These are phyloP conservation scores for Echeneis naucrates DNA, from an alignment of 2,797 vertebrate genomes.

Conservation along the genomic window DNA sequence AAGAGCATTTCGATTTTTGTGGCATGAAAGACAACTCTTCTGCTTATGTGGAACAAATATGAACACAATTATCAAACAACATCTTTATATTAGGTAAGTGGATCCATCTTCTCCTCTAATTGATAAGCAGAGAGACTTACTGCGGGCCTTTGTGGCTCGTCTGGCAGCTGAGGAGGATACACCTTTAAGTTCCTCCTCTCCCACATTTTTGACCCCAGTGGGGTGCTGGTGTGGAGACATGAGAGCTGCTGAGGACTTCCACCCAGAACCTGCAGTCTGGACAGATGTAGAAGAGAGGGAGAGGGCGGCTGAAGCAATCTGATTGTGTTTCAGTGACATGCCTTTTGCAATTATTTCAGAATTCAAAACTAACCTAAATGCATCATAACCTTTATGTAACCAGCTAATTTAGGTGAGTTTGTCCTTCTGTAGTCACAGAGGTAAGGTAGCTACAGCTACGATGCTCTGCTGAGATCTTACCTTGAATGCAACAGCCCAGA, in stretches of 20 bases:
- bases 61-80: background rate
- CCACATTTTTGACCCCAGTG: constrained; percentile 85
- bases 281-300: background rate
- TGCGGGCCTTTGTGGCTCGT: constrained; percentile 90
- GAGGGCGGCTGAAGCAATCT: fast-evolving
- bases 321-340: background rate
- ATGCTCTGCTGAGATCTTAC: constrained; percentile 57
- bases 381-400: background rate
- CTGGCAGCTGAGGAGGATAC: constrained; percentile 90
- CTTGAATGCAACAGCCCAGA: constrained; percentile 62
- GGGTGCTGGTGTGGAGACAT: constrained; percentile 85
- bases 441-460: background rate
- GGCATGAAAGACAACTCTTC: background rate
- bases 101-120: background rate
- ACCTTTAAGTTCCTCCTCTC: constrained; percentile 89
- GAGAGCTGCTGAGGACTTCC: constrained; percentile 70
- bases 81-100: background rate
- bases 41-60: background rate
- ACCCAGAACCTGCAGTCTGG: constrained; percentile 57
- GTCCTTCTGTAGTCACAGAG: constrained; percentile 33
- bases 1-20: background rate
- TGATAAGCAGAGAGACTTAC: constrained; percentile 82
- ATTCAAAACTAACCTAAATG: too few relatives aligned
- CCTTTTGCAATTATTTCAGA: background rate
- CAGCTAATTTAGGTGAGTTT: background rate